Evolutionary conservation across 2,888 invertebrate species (phyloP), one percentile per base, ranked within the genome.

Genomic region (Vesta saturnalis): DNA sequence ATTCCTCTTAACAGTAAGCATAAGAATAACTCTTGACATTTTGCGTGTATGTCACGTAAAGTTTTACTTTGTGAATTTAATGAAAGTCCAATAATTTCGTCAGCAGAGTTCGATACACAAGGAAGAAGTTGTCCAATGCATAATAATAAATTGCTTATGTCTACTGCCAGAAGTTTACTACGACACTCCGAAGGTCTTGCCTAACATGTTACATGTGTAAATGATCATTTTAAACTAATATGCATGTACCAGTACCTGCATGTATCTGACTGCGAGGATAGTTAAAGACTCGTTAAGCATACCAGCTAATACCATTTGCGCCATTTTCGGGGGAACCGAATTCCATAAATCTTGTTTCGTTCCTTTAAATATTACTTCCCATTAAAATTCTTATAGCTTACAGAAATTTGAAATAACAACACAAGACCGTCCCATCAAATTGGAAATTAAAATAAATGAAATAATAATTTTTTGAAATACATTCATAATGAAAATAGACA

Each of bases 261-360:
- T 91, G 82, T 94, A 94, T 72, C 94, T 88, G 1, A 93, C 91
- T 1, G 92, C 91, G 46, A 94, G 83, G 75, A 95, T 93, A 0
- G 92, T 92, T 6, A 95, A 84, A 0, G 94, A 94, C n/a, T 95
- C 94, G 77, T 94, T 94, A 0, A 94, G 84, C 91, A 94, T 94
- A 1, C 94, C 94, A 1, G 93, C 90, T 77, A 94, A 93, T 59
- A 95, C 91, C 73, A 94, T 87, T 79, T 94, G 94, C 0, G 94
- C 94, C 91, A 94, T 94, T 81, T 92, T 91, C 0, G 94, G 94
- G 0, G 95, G 94, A n/a, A 94, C 93, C 0, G 93, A 93, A 76
- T 91, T 92, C 94, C 94, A 95, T 43, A 95, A 85, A 83, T 94
- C 94, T 75, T 92, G 89, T 78, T 89, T 90, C 39, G 92, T 93